Evolutionary conservation across 2,113 vertebrate genomes (phyloP), one percentile per base, ranked within the genome.

Genomic region (Ailurus styani): DNA sequence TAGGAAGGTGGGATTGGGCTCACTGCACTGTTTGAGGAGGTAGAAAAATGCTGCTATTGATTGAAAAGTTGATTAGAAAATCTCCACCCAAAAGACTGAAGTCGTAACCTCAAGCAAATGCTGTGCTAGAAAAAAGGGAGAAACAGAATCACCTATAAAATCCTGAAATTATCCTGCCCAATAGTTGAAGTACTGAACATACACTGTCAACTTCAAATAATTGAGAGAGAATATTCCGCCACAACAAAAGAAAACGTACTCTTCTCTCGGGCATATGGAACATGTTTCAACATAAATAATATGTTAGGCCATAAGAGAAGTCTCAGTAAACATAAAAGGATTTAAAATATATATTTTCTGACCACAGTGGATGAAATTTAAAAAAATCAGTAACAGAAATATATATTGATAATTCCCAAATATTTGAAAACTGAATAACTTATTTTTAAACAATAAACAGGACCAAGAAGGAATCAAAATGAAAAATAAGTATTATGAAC

Each of bases 321-420:
- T 40, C 47, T 73, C 45, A 47, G 25, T 79, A 79, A 85, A 52
- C 72, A 54, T 84, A 85, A 78, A 89, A 77, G 15, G 2, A 79
- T 90, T 47, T 72, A 68, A 91, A 97, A 54, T 66, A 92, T 40
- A 21, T 90, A 25, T 81, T 87, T 93, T 66, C 47, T 95, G 37
- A 82, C 1, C 34, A 81, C 37, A 87, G 18, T 52, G 7, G 14
- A 52, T 75, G 3, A 86, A 93, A 82, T 66, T 31, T 14, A 57
- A 52, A 90, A 20, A 66, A 93, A 93, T 75, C n/a, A 55, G 9
- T 18, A 87, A 68, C 47, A 95, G 9, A 95, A 93, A 82, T 2
- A 47, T 9, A 85, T 10, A 40, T 15, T 47, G 13, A 29, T 15
- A 87, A 79, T 37, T 66, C 21, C 40, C 70, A 85, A 95, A 79